Base-by-base conservation (phyloP, 2,797 vertebrate genomes). In the Coluber constrictor region DNA sequence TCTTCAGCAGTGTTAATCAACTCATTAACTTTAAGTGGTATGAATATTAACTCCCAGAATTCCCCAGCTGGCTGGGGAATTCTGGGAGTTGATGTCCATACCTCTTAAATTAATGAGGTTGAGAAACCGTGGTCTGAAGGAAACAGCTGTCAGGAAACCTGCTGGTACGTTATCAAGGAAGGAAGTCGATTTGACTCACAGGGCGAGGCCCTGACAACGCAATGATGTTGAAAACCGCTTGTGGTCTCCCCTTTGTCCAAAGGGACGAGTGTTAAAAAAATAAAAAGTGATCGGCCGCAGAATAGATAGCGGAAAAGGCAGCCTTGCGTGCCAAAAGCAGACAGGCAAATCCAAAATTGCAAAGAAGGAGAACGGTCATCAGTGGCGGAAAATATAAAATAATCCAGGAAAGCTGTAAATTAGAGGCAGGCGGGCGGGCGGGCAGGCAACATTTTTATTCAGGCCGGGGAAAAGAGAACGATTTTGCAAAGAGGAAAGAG, bases 121-220 rank as follows among this genome's bases (percentile, higher is more conserved):
- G 59, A 25, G 32, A 91, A 74, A 23, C 54, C 20, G 9, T 25
- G 23, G 56, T 56, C 89, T 18, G 32, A 79, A 27, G 23, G 0
- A 29, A 2, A 5, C 87, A 54, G 15, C 74, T 83, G 63, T 37
- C 93, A 94, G 93, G 91, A 94, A 94, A 87, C 70, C 5, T 20
- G 59, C 29, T 27, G 63, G 29, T 20, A 7, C 3, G 86, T 89
- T 91, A 91, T 89, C 70, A 2, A 47, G 32, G 60, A 56, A 63
- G 90, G 79, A 89, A 87, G 86, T 37, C 0, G 83, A 57, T 79
- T 90, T 93, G 90, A 63, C 90, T 63, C 15, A 54, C 12, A 74
- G 86, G 88, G 55, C 1, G 91, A 23, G 86, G 91, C 56, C n/a
- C 27, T 0, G 4, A 32, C 47, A n/a, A 47, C 0, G 16, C 18